These are phyloP conservation scores for Nudaria mundana DNA, from an alignment of 2,888 invertebrate genomes.

Conservation along the genomic window DNA sequence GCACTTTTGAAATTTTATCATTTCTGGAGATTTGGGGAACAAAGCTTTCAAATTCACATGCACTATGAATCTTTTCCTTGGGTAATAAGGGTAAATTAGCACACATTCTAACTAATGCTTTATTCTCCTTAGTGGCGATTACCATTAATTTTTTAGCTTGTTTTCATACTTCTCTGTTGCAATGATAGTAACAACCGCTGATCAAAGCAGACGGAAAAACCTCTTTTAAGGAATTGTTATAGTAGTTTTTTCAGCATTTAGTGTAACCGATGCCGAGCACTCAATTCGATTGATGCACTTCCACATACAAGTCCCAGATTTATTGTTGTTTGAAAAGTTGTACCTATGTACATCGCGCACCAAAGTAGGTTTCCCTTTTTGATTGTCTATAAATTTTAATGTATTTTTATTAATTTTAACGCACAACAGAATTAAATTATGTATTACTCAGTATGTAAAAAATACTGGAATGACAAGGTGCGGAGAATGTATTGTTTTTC, in stretches of 20 bases:
- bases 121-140: not conserved
- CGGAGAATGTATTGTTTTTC: not conserved
- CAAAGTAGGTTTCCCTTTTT: not conserved
- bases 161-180: constrained; percentile 4
- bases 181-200: constrained; percentile 14
- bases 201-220: constrained; percentile 7
- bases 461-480: not conserved
- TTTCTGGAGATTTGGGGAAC: not conserved
- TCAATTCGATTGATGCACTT: not conserved
- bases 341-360: not conserved
- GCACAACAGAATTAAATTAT: not conserved
- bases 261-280: not conserved
- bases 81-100: not conserved
- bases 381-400: not conserved
- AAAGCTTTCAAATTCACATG: not conserved
- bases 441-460: not conserved
- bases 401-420: not conserved
- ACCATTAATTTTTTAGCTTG: not conserved
- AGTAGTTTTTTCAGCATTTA: not conserved
- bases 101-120: not conserved
- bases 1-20: not conserved
- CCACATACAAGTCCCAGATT: not conserved
- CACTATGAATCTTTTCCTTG: not conserved
- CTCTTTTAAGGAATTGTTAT: too few relatives aligned
- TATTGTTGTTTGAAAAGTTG: too few relatives aligned